phyloP scores from a whole-genome alignment of 2,797 vertebrate genomes.

The Gila robusta region DNA sequence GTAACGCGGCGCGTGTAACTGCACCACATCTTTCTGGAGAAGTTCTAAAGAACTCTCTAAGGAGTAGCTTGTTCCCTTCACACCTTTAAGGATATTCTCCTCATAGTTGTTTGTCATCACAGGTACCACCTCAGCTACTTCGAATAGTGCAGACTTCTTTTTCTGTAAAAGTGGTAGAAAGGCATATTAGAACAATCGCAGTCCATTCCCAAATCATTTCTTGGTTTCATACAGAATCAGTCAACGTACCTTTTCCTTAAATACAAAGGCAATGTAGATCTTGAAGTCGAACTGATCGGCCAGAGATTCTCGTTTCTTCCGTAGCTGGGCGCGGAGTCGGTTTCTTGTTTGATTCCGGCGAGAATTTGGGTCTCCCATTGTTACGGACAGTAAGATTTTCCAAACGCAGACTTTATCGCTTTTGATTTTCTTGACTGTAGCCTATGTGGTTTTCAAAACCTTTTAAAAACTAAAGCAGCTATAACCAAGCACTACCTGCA shows the following conservation, averaged over 20 bases:
- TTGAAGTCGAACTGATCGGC: slow-evolving; percentile 99
- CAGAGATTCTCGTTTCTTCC: slow-evolving; percentile 99
- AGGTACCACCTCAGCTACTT: slow-evolving; percentile 99
- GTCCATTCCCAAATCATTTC: background rate
- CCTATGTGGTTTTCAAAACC: slow-evolving; percentile 57
- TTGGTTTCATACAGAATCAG: background rate
- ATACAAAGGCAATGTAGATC: slow-evolving; percentile 99
- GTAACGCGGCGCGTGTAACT: slow-evolving; percentile 98
- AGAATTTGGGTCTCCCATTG: slow-evolving; percentile 99
- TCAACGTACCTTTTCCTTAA: slow-evolving; percentile 94
- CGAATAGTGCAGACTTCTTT: slow-evolving; percentile 99
- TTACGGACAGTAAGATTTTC: slow-evolving; percentile 79
- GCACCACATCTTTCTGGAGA: slow-evolving; percentile 98
- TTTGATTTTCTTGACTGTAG: slow-evolving; percentile 16
- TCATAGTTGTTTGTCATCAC: slow-evolving; percentile 99
- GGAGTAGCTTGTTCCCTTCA: slow-evolving; percentile 97
- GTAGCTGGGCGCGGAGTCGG: slow-evolving; percentile 99
- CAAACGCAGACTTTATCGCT: slow-evolving; percentile 19
- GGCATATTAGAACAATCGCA: background rate
- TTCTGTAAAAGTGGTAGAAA: slow-evolving; percentile 78
- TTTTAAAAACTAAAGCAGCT: slow-evolving; percentile 63
- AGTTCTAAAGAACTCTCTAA: slow-evolving; percentile 99
- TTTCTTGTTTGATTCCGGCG: slow-evolving; percentile 99
- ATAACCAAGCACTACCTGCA: slow-evolving; percentile 82
- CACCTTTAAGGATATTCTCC: slow-evolving; percentile 98